A percentile compares a stretch with the other conserved stretches of the same genome.
phyloP scores from a whole-genome alignment of 2,797 vertebrate species.

The Geotrypetes seraphini region DNA sequence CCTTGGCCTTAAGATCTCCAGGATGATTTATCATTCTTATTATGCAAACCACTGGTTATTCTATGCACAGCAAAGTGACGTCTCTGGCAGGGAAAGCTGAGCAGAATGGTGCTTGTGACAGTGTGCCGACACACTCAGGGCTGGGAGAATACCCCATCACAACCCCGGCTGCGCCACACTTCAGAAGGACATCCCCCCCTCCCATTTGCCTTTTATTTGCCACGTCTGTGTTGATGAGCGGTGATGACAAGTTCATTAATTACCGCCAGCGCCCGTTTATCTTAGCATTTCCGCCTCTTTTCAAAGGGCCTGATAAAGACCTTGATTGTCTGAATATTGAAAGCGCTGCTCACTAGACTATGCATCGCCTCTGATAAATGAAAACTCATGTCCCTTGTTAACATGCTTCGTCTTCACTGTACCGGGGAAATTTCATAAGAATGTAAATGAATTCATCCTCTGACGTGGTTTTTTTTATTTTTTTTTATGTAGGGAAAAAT shows the following conservation, averaged over 20 bases:
- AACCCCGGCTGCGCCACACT: conserved; percentile 34
- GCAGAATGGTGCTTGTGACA: too few relatives aligned
- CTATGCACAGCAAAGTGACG: too few relatives aligned
- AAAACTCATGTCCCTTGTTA: conserved; percentile 34
- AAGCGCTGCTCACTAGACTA: conserved; percentile 48
- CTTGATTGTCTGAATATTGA: conserved; percentile 50
- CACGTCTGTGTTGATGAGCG: conserved; percentile 29
- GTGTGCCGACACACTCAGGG: too few relatives aligned
- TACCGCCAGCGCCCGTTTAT: conserved; percentile 46
- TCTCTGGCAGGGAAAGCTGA: too few relatives aligned
- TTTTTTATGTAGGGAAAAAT: conserved; percentile 36
- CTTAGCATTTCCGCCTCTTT: conserved; percentile 35
- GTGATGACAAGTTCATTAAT: conserved; percentile 49
- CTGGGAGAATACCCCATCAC: too few relatives aligned
- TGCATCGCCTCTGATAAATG: conserved; percentile 35
- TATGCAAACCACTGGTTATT: too few relatives aligned
- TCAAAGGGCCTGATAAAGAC: conserved; percentile 43
- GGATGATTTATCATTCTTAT: too few relatives aligned
- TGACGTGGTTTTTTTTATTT: too few relatives aligned
- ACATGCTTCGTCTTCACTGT: conserved; percentile 16
- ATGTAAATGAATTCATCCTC: conserved; percentile 33
- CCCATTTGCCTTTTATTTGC: conserved; percentile 25
- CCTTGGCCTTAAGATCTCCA: too few relatives aligned
- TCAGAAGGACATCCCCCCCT: conserved; percentile 41
- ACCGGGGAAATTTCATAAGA: conserved; percentile 32